Base-by-base conservation (phyloP, 2,888 invertebrate genomes). In the Rhaphigaster nebulosa region DNA sequence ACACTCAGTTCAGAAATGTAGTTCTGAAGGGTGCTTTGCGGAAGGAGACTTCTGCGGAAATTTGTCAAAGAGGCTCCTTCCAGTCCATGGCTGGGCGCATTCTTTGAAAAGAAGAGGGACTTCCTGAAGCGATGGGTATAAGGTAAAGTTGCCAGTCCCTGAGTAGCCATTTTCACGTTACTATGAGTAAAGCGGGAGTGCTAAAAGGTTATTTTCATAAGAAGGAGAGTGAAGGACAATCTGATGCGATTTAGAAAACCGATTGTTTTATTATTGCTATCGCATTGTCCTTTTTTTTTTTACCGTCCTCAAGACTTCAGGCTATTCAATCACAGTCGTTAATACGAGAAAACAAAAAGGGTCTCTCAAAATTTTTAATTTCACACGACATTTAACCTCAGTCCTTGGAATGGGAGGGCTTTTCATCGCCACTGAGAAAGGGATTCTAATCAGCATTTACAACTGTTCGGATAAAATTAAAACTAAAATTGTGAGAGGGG, bases 381-480 rank as follows among this genome's bases (percentile, higher is more conserved):
- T 84, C 84, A 84, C 84, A 84, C 45, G 84, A 84, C 84, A 84
- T 84, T 84, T 45, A 50, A 26, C 84, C 41, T 13, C 45, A 26
- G n/a, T 26, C 26, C 41, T 41, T 80, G 26, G 80, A 80, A 38
- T 45, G 84, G 45, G 15, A n/a, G 45, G 4, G n/a, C n/a, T 45
- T 84, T 84, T 84, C 84, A 84, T 45, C 45, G 84, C 38, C 12
- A 12, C 23, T 80, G 41, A 34, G 15, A 80, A 45, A 84, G 45
- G 84, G 45, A 84, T n/a, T 84, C 84, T 84, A 84, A 84, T 84
- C 45, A 84, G n/a, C 84, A 45, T 84, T 84, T 84, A 84, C 84
- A 84, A 50, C 84, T 45, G 84, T 50, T 84, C 45, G 84, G 84
- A 84, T 84, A 45, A 84, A 84, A 84, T 84, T 84, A 84, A 84